Evolutionary conservation across 2,888 invertebrate genomes (phyloP), one percentile per base, ranked within the genome.

Genomic region (Stenodema calcarata): DNA sequence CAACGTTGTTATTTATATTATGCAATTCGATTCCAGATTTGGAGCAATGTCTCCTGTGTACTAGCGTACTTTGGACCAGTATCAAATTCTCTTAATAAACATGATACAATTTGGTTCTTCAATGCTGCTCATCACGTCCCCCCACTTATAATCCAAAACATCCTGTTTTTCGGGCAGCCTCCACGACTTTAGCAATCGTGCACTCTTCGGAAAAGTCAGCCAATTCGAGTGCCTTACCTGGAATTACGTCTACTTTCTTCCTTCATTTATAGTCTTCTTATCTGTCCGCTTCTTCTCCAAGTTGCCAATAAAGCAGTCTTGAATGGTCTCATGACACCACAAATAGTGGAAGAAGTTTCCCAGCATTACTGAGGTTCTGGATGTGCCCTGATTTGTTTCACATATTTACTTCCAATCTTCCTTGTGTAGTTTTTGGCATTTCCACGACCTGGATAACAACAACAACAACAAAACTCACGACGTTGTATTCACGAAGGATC

Each of bases 91-190:
- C 14, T 70, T 70, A 73, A 9, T 83, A 11, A 73, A 83, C n/a
- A n/a, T n/a, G 28, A 81, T 62, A 16, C 47, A 73, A 9, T 50
- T 18, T n/a, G 87, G 87, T n/a, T 69, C 86, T 80, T 86, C 82
- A 54, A 87, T 86, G 30, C 30, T 50, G 41, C 87, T 75, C 0
- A 83, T 81, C 27, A 87, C 82, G 54, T 86, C 83, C 18, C 76
- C 82, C 87, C 87, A 87, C 27, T 70, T 41, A 42, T 87, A 86
- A 69, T 86, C 41, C 11, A 75, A 18, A 18, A 50, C 42, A 47
- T 87, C 87, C 62, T 75, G 78, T 14, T 42, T 44, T 42, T 86
- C 87, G 16, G 86, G 87, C 87, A 86, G 86, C 62, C 86, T 87
- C 87, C 87, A 87, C 54, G 82, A 87, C 69, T 87, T 87, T 41